Evolutionary conservation across 1,140 invertebrate species (phyloP), one percentile per base, ranked within the genome.

Genomic region (Zaprionus ornatus): DNA sequence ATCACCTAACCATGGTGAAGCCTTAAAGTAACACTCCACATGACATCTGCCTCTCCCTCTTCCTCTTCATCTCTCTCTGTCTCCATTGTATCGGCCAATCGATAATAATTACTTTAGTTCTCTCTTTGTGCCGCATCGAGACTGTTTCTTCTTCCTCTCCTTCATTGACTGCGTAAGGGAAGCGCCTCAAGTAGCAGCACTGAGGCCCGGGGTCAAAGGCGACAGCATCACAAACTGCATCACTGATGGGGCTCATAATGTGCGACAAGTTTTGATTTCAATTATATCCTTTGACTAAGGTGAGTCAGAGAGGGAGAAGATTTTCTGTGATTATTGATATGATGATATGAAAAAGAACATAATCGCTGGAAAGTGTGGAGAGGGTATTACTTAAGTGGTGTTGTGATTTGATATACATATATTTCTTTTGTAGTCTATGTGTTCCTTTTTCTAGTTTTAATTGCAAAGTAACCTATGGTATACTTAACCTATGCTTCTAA

Each of bases 21-120:
- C 72, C 70, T 68, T 74, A 78, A 69, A 74, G 61, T 56, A 74
- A 61, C 76, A 21, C 61, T 67, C 60, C 74, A 65, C 57, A 74
- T 17, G 66, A 57, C 55, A 66, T 67, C 72, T 45, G 15, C 13
- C 25, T 9, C 12, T 55, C 37, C 4, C n/a, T 48, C 59, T 10
- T 21, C 17, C 15, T 27, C 21, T 60, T 15, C n/a, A n/a, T 1
- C 57, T 27, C 12, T 40, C 2, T 5, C 57, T 27, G 4, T 60
- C 37, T 45, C 23, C 13, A 45, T 29, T 50, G 40, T 19, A 45
- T 17, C 45, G 45, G 4, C 19, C 45, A 50, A 50, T 50, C 45
- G 45, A 50, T 23, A 50, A 21, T 50, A 50, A 50, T 50, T 50
- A 50, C 45, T 50, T 23, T 50, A 50, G 45, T 50, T 50, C 45